These are phyloP conservation scores for Callosobruchus maculatus DNA, from an alignment of 2,888 invertebrate genomes.

Conservation along the genomic window DNA sequence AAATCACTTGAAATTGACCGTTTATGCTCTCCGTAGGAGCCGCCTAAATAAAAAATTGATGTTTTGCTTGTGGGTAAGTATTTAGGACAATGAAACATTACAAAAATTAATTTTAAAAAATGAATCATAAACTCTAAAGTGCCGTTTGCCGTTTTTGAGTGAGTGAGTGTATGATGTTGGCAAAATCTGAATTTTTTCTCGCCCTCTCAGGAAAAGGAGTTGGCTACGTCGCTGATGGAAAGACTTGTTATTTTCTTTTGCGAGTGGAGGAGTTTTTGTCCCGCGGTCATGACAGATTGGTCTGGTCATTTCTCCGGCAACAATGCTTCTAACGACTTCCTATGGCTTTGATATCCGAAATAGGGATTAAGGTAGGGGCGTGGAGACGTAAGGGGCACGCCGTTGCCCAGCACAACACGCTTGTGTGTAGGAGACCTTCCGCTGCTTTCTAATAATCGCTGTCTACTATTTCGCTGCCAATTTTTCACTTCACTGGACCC, in stretches of 20 bases:
- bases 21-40: too few species aligned
- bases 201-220: neutral
- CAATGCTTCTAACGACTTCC: slow-evolving; percentile 10
- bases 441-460: neutral
- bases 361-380: neutral
- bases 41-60: too few species aligned
- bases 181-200: too few species aligned
- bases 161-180: too few species aligned
- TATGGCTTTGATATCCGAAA: neutral
- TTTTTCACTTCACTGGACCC: neutral
- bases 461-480: neutral
- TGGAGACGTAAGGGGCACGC: neutral
- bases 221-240: neutral
- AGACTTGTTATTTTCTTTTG: slow-evolving; percentile 8
- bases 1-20: too few species aligned
- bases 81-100: too few species aligned
- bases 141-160: too few species aligned
- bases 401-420: neutral
- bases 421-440: neutral
- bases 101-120: too few species aligned
- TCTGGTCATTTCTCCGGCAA: slow-evolving; percentile 22
- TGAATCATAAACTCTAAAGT: too few species aligned
- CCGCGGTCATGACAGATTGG: slow-evolving; percentile 24
- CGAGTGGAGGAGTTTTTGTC: slow-evolving; percentile 19
- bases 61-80: too few species aligned